Base-by-base conservation (phyloP, 1,140 invertebrate species). In the Drosophila teissieri region DNA sequence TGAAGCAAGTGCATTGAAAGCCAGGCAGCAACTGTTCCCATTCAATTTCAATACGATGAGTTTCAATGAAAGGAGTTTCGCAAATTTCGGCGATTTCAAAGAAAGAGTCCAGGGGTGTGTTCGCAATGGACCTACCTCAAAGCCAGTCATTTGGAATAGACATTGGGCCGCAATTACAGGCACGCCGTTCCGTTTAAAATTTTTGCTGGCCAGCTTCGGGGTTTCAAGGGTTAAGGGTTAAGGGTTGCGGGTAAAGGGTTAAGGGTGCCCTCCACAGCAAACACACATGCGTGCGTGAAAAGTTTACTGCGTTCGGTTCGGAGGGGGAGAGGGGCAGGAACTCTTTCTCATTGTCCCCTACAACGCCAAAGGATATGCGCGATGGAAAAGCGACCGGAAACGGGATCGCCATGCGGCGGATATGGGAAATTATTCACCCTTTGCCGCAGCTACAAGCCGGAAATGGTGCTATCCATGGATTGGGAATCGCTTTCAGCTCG, bases 401-500 rank as follows among this genome's bases (percentile, higher is more conserved):
- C 73, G 77, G 84, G 79, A 78, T 78, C 84, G 62, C 77, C 67
- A 70, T 80, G 73, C 77, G 77, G 68, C 84, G 85, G 84, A 84
- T 89, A 88, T 88, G 78, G 73, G 80, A 72, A 88, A 89, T 88
- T 88, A 88, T 88, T 88, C 86, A 88, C 68, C 80, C 62, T 84
- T 81, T 54, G 83, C 70, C 52, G 56, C 69, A 55, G 37, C 7
- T 15, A 19, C 36, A 36, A 46, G 31, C 68, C 68, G 68, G 68
- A 72, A 72, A 70, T 36, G 65, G n/a, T 31, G 65, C 68, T 72
- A 70, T 72, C 65, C 54, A 34, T 63, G 19, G 68, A 70, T 69
- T 49, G 52, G 58, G 60, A 75, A 69, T 62, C 61, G 52, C 61
- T 73, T 55, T 52, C 42, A 27, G 39, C 8, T 24, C 31, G 3